Conservation (phyloP, 2,113 vertebrate species). For the Taurulus bubalis region DNA sequence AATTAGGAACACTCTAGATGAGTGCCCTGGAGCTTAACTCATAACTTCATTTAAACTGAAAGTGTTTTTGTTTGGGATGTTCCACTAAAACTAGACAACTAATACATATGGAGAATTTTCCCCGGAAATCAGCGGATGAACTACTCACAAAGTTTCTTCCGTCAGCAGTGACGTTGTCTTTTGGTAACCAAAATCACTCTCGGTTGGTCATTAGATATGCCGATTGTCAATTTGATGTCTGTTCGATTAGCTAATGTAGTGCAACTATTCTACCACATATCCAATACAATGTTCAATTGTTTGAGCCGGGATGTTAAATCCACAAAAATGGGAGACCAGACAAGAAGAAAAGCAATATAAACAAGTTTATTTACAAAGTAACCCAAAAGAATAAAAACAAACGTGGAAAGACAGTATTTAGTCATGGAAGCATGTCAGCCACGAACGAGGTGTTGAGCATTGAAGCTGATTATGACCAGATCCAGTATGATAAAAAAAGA, state of each 20-base stretch:
- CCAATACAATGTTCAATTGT: neutral
- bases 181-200: neutral
- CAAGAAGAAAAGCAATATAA: neutral
- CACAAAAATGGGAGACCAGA: neutral
- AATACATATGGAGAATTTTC: neutral
- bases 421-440: neutral
- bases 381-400: neutral
- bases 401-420: neutral
- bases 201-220: neutral
- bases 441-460: neutral
- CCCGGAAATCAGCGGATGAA: conserved; percentile 34
- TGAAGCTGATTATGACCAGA: no score
- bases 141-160: neutral
- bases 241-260: neutral
- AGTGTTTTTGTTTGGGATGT: neutral
- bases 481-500: neutral
- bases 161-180: neutral
- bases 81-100: neutral
- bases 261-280: neutral
- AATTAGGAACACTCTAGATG: conserved; percentile 31
- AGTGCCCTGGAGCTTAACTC: neutral
- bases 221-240: neutral
- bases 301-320: neutral
- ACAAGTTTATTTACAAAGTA: neutral
- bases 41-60: neutral